Conservation (phyloP, 53 echinoderm and acorn worm genomes). For the Echinarachnius parma region DNA sequence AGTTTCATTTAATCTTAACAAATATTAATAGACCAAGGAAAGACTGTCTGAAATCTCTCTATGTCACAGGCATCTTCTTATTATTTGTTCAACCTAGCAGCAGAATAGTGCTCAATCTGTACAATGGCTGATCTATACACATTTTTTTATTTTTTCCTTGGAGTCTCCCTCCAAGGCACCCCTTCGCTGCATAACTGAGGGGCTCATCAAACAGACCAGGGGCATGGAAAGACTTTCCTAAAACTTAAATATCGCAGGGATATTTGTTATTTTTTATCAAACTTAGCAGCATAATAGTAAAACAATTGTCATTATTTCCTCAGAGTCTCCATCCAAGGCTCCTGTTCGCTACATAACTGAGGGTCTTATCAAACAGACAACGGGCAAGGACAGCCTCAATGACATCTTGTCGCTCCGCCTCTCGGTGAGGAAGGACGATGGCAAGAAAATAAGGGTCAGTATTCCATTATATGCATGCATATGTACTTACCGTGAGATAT, state of each 20-base stretch:
- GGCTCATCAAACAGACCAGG: not conserved
- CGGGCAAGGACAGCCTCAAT: conserved; percentile 67
- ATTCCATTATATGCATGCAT: not conserved
- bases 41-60: not conserved
- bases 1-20: too few species aligned
- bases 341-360: conserved; percentile 92
- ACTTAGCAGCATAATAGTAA: too few species aligned
- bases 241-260: not conserved
- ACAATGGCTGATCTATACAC: too few species aligned
- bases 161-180: conserved; percentile 28
- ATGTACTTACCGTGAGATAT: too few species aligned
- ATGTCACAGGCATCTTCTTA: not conserved
- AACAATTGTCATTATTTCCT: not conserved
- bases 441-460: conserved; percentile 80
- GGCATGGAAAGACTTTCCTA: not conserved
- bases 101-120: too few species aligned
- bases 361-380: conserved; percentile 65
- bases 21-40: not conserved
- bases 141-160: not conserved
- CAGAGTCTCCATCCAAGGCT: conserved; percentile 21
- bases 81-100: too few species aligned
- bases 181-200: conserved; percentile 88
- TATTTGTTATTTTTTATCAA: not conserved
- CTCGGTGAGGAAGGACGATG: conserved; percentile 67
- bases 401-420: conserved; percentile 72